These are phyloP conservation scores for Trachelus iudaicus DNA, from an alignment of 2,888 invertebrate genomes.

Conservation along the genomic window DNA sequence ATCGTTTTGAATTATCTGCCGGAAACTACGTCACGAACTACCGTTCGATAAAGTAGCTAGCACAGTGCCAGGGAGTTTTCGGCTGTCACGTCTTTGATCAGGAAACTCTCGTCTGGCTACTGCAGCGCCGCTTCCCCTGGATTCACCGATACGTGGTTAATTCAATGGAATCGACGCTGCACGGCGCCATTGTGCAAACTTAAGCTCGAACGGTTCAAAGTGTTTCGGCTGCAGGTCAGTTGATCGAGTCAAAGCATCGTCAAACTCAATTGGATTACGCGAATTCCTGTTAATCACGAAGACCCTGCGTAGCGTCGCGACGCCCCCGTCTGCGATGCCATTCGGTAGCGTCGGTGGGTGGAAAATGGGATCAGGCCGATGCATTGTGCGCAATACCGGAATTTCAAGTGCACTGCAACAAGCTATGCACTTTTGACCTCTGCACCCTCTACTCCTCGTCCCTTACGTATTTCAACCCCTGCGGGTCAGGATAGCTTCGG, in stretches of 20 bases:
- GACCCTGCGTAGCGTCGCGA: background rate
- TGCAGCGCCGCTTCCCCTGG: slow-evolving; percentile 1
- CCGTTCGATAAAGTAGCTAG: too few relatives aligned
- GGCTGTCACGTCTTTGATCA: slow-evolving; percentile 7
- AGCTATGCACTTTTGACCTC: background rate
- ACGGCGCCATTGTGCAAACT: slow-evolving; percentile 32
- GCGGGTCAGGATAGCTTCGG: too few relatives aligned
- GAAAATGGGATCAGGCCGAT: too few relatives aligned
- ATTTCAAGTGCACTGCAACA: background rate
- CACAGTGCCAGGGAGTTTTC: too few relatives aligned
- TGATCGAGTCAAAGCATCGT: slow-evolving; percentile 40
- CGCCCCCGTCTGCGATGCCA: background rate
- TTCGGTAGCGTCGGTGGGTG: background rate
- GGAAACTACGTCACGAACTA: background rate
- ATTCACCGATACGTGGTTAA: slow-evolving; percentile 25
- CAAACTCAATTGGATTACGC: slow-evolving; percentile 43
- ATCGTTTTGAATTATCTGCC: background rate
- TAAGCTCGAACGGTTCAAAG: slow-evolving; percentile 26
- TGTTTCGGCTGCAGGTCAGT: slow-evolving; percentile 22
- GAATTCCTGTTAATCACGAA: slow-evolving; percentile 1
- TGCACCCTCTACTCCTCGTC: too few relatives aligned
- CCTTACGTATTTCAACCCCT: too few relatives aligned
- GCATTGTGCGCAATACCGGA: too few relatives aligned
- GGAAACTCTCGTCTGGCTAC: background rate
- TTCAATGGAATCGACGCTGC: slow-evolving; percentile 17